These are phyloP conservation scores for Cephus nigrinus DNA, from an alignment of 2,888 invertebrate genomes.

Conservation along the genomic window DNA sequence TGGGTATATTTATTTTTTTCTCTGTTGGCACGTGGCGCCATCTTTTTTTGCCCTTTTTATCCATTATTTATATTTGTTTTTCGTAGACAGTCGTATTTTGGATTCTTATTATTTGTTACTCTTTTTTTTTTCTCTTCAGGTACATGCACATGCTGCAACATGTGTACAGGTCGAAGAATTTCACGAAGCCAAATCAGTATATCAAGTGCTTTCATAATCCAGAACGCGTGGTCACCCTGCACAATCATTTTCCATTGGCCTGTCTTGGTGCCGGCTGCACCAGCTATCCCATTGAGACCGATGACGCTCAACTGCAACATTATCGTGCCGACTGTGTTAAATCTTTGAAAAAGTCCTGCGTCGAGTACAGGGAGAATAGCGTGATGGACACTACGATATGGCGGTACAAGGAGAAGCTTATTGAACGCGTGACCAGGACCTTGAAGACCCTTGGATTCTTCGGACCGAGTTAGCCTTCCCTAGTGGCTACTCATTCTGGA, in stretches of 20 bases:
- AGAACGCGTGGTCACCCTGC: slow-evolving; percentile 86
- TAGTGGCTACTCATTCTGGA: not conserved
- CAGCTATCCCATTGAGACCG: slow-evolving; percentile 84
- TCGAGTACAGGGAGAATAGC: slow-evolving; percentile 83
- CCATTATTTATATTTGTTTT: not conserved
- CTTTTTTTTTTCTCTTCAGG: slow-evolving; percentile 31
- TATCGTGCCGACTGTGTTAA: slow-evolving; percentile 94
- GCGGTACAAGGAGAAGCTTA: slow-evolving; percentile 84
- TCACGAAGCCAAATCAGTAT: slow-evolving; percentile 92
- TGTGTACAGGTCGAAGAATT: slow-evolving; percentile 89
- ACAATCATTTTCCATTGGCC: slow-evolving; percentile 92
- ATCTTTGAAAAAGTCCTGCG: slow-evolving; percentile 85
- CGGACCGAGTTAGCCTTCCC: slow-evolving; percentile 57
- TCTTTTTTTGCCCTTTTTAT: not conserved
- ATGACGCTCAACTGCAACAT: slow-evolving; percentile 90
- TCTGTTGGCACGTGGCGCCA: not conserved
- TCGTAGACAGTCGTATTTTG: not conserved
- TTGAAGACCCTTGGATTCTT: slow-evolving; percentile 81
- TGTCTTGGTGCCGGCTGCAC: slow-evolving; percentile 85
- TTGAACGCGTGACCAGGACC: slow-evolving; percentile 77
- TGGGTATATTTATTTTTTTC: slow-evolving; percentile 35
- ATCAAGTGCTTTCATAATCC: slow-evolving; percentile 96
- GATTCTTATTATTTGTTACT: not conserved
- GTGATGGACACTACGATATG: slow-evolving; percentile 88
- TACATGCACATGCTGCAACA: slow-evolving; percentile 96